These are phyloP conservation scores for Hydractinia symbiolongicarpus DNA, from an alignment of 30 jellyfish, hydroid and myxozoan species.

Conservation along the genomic window DNA sequence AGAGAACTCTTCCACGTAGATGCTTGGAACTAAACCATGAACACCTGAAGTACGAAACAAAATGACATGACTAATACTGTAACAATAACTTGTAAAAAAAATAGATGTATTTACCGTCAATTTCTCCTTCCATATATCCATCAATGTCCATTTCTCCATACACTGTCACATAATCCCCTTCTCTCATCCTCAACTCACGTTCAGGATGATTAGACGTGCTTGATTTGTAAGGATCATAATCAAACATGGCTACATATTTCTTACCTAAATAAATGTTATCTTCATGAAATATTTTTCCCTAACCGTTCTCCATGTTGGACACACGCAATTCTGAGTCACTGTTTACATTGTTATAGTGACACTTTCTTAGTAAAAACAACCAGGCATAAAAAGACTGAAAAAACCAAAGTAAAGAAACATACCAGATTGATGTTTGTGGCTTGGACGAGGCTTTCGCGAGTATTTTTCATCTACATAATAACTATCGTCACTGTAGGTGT, in stretches of 20 bases:
- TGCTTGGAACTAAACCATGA: constrained; percentile 87
- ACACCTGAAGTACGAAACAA: constrained; percentile 36
- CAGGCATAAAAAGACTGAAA: no score
- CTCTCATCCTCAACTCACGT: constrained; percentile 64
- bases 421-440: no score
- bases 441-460: no score
- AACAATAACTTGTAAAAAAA: background rate
- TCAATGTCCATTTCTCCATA: constrained; percentile 84
- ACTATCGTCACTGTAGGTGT: constrained; percentile 30
- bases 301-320: no score
- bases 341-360: no score
- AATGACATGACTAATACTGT: background rate
- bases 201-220: constrained; percentile 70
- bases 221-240: constrained; percentile 67
- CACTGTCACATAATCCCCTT: constrained; percentile 81
- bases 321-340: no score
- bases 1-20: constrained; percentile 71
- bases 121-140: constrained; percentile 77
- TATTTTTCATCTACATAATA: no score
- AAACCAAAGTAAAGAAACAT: no score
- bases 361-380: no score
- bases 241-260: constrained; percentile 50
- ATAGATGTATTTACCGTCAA: constrained; percentile 47
- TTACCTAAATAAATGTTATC: background rate
- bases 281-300: no score